Conservation (phyloP, 2,888 invertebrate genomes). For the Andrena hattorfiana region DNA sequence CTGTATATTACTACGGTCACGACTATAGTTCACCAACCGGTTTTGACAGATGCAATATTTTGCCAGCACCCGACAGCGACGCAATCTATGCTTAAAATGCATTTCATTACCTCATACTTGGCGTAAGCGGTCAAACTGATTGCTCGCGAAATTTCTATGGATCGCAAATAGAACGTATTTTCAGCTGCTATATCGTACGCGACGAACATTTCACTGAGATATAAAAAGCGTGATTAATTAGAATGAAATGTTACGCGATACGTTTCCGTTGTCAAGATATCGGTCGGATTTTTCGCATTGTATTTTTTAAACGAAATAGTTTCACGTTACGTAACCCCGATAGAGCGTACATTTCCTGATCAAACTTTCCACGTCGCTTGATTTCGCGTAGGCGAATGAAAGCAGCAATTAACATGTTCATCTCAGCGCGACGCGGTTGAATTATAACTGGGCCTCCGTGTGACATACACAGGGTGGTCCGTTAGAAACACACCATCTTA, state of each 20-base stretch:
- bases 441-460: constrained; percentile 3
- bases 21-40: neutral
- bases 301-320: neutral
- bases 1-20: too few species aligned
- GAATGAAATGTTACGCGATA: too few species aligned
- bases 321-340: neutral
- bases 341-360: neutral
- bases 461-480: neutral
- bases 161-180: neutral
- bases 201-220: too few species aligned
- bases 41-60: constrained; percentile 12
- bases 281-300: neutral
- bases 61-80: neutral
- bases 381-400: neutral
- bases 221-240: too few species aligned
- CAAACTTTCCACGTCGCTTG: neutral
- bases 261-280: neutral
- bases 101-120: constrained; percentile 14
- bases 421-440: neutral
- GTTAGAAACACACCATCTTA: too few species aligned
- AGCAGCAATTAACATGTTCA: constrained; percentile 11
- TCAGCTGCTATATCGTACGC: neutral
- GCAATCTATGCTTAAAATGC: constrained; percentile 24
- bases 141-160: neutral
- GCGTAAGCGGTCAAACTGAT: constrained; percentile 12